Evolutionary conservation across 1,140 invertebrate genomes (phyloP).

Genomic region (Cotesia typhae): DNA sequence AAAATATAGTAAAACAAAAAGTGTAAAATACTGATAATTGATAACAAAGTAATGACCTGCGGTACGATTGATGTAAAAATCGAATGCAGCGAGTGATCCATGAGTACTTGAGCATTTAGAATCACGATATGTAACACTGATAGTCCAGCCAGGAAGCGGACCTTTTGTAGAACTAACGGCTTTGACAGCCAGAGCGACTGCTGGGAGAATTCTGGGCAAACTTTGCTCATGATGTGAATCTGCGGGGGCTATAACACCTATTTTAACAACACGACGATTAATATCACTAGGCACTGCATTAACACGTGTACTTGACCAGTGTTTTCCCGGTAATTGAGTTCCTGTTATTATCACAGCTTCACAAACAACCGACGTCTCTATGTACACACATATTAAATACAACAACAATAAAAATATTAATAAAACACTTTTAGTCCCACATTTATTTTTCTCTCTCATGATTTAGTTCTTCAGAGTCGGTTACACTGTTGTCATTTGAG

Average conservation of each 20-base stretch:
- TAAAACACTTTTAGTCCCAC: not conserved
- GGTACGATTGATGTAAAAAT: constrained; percentile 75
- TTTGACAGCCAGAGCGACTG: constrained; percentile 77
- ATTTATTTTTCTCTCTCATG: not conserved
- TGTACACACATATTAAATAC: not conserved
- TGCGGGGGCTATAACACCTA: constrained; percentile 76
- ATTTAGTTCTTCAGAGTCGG: not conserved
- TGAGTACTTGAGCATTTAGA: constrained; percentile 82
- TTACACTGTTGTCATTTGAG: not conserved
- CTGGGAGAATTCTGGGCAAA: constrained; percentile 76
- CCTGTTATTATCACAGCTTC: constrained; percentile 54
- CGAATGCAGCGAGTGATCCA: constrained; percentile 81
- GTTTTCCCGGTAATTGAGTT: constrained; percentile 54
- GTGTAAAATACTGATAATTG: too few relatives aligned
- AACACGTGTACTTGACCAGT: constrained; percentile 39
- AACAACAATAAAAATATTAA: constrained; percentile 6
- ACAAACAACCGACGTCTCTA: not conserved
- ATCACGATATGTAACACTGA: constrained; percentile 76
- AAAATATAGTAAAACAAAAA: not conserved
- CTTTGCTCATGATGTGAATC: constrained; percentile 73
- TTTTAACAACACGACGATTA: constrained; percentile 61
- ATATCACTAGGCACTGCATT: not conserved
- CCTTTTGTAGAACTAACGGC: constrained; percentile 69
- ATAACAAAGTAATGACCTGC: constrained; percentile 68
- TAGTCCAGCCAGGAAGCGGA: constrained; percentile 72